Base-by-base conservation (phyloP, 2,888 invertebrate genomes). In the Cybosia mesomella region DNA sequence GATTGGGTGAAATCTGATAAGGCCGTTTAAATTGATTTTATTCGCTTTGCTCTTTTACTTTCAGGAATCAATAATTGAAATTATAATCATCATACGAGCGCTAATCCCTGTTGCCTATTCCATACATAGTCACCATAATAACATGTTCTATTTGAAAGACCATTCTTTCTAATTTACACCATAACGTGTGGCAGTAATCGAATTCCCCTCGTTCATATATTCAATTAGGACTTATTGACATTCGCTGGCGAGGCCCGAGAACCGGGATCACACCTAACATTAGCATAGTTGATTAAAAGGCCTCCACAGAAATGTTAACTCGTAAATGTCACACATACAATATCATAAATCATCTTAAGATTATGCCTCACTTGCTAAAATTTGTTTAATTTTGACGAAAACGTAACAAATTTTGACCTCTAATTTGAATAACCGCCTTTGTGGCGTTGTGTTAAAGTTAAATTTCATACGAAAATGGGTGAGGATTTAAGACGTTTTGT, bases 261-360 rank as follows among this genome's bases (percentile, higher is more conserved):
- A 73, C 74, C 67, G 72, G 89, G 90, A 92, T 91, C 91, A 91
- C 92, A 90, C 89, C 91, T 91, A 90, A 92, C 93, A 94, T 94
- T 94, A 93, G 91, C 93, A 93, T 93, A 93, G 92, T 92, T 94
- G 94, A 94, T 94, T 94, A 94, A 93, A 94, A 94, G 92, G 92
- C 91, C 92, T 91, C 88, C 88, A 85, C 88, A 87, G 86, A 87
- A 88, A 88, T 91, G 94, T 93, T 92, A 93, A 92, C 91, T 93
- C 92, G 93, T 94, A 92, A 93, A 94, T 89, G 94, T 95, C 94
- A 93, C 88, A 89, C 88, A 88, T 92, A 90, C 89, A 87, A 91
- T 91, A 90, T 92, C 92, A 94, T 95, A 94, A 95, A 94, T 95
- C 94, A 95, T 94, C 93, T 92, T 89, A 92, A 92, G 92, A 92